A percentile compares a stretch with the other conserved stretches of the same genome.
Evolutionary conservation across 2,888 invertebrate genomes (phyloP).

Genomic region (Zygothrica quintamaculata): DNA sequence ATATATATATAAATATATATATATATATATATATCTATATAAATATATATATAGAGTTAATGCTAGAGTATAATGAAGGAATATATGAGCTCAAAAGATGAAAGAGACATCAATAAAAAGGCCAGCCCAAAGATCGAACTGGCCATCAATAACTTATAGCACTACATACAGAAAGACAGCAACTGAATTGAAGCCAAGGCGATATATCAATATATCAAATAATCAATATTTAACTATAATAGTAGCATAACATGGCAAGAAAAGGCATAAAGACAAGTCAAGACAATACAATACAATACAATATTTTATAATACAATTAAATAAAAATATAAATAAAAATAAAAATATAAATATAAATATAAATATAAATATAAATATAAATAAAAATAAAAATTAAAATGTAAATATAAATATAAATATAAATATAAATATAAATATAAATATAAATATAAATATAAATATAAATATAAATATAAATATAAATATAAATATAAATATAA

Average conservation of each 20-base stretch:
- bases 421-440: no score
- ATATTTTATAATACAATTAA: constrained; percentile 8
- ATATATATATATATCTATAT: no score
- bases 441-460: no score
- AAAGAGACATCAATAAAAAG: constrained; percentile 1
- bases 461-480: no score
- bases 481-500: no score
- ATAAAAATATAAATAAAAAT: neutral
- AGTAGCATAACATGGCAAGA: constrained; percentile 14
- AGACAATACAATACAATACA: constrained; percentile 14
- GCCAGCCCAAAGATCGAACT: neutral
- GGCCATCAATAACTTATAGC: neutral
- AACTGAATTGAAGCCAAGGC: constrained; percentile 24
- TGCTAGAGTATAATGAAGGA: neutral
- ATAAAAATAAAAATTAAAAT: no score
- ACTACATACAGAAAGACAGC: constrained; percentile 10
- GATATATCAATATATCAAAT: constrained; percentile 13
- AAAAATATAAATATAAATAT: no score
- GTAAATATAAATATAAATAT: no score
- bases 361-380: no score
- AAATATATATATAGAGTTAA: neutral
- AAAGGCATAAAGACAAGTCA: constrained; percentile 26
- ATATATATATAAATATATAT: no score
- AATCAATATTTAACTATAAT: constrained; percentile 14
- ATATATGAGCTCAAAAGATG: neutral